Base-by-base conservation (phyloP, 1,140 invertebrate genomes). In the Heliconius himera region DNA sequence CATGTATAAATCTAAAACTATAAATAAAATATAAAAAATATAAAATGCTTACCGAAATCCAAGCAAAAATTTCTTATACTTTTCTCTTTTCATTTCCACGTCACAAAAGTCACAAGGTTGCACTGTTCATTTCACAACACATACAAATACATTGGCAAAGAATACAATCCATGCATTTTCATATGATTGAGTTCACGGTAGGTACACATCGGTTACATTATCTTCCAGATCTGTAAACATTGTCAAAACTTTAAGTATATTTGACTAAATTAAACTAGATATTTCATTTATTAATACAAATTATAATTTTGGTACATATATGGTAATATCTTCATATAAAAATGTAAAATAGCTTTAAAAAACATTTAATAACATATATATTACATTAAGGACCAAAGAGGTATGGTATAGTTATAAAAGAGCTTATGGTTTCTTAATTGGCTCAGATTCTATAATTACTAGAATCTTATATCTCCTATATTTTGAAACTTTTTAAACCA, bases 41-140 rank as follows among this genome's bases (percentile, higher is more conserved):
- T 16, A 73, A 77, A 72, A 49, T 74, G 46, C 92, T 90, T 81
- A 93, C 92, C 91, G 83, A 81, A 88, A 84, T 88, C 87, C 85
- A 77, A 81, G 80, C 51, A 78, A 80, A 73, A 77, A 84, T 73
- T 80, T 86, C 88, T 90, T 93, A 84, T 93, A 93, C 88, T 93
- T 93, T 93, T 93, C 92, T 88, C 92, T 93, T 93, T 93, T 93
- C 92, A 93, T 93, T 90, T 90, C 92, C 90, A 90, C 87, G 85
- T 81, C 72, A 84, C 83, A 56, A 87, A 38, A 85, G 80, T 83
- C 70, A 76, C 71, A 79, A 79, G 79, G 79, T 85, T 86, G 85
- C 88, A 89, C 87, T 85, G 85, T 85, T 83, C 87, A 88, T 91
- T 84, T 87, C 90, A 90, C 90, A 87, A 85, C 78, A 75, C 81